Conservation (phyloP, 2,797 vertebrate species). For the Lepus townsendii region DNA sequence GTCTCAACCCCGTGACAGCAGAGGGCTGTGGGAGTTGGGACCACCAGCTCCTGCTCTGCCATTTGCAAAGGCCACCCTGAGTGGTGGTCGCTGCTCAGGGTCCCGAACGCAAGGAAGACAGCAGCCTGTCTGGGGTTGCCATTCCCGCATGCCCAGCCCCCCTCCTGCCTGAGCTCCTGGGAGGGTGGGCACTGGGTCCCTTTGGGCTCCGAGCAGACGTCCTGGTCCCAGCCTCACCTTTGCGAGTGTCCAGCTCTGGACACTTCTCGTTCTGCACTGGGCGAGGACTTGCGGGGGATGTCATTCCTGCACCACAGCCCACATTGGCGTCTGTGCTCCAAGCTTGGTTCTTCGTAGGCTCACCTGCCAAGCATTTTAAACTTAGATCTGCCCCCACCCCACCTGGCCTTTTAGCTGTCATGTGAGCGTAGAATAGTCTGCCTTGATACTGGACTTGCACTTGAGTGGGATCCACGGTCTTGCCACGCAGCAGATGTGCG, state of each 20-base stretch:
- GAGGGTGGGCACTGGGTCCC: no score
- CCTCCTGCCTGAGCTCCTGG: background rate
- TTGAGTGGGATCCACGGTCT: background rate
- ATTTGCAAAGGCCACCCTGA: background rate
- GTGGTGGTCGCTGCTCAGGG: background rate
- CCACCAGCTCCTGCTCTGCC: no score
- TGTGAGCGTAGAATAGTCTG: background rate
- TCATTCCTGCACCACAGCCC: background rate
- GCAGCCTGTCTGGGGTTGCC: no score
- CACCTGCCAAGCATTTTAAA: background rate
- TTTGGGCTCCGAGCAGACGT: background rate
- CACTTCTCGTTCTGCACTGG: background rate
- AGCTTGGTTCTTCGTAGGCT: background rate
- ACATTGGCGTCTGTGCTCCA: background rate
- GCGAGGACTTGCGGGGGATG: background rate
- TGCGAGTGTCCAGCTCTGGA: background rate
- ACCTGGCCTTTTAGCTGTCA: background rate
- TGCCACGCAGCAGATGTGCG: background rate
- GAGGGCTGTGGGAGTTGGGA: background rate
- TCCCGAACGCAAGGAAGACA: background rate
- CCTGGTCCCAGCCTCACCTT: background rate
- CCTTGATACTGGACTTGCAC: constrained; percentile 34
- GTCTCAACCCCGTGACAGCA: background rate
- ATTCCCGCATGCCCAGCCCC: background rate
- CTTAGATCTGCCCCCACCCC: background rate